phyloP scores from a whole-genome alignment of 2,888 invertebrate genomes.

The Deladenus siricidicola region DNA sequence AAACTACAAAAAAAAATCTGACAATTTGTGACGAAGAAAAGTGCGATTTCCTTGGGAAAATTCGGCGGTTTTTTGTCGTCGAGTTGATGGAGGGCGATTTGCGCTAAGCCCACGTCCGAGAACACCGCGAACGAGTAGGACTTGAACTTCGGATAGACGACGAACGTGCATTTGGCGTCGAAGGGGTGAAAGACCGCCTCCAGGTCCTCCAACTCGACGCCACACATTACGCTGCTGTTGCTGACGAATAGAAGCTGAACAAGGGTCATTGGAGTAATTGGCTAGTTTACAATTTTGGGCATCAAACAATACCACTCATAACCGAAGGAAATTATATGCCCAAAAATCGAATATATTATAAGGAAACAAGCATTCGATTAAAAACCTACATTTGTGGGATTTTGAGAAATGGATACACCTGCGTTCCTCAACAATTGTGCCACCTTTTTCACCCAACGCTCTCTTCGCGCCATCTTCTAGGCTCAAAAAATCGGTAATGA shows the following conservation, averaged over 20 bases:
- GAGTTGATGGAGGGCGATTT: background rate
- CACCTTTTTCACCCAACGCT: conserved; percentile 3
- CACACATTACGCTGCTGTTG: conserved; percentile 41
- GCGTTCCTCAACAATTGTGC: background rate
- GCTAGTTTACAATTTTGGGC: background rate
- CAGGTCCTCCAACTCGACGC: conserved; percentile 37
- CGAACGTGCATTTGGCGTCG: conserved; percentile 25
- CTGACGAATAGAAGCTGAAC: conserved; percentile 37
- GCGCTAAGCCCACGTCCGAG: conserved; percentile 8
- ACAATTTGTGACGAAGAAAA: conserved; percentile 16
- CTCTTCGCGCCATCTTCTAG: no score
- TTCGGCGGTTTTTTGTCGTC: conserved; percentile 12
- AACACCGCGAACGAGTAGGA: conserved; percentile 16
- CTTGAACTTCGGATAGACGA: conserved; percentile 34
- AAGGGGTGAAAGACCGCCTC: conserved; percentile 31
- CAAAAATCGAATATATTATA: background rate
- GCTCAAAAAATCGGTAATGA: no score
- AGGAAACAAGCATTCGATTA: background rate
- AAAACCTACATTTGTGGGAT: conserved; percentile 12
- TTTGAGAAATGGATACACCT: background rate
- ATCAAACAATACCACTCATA: no score
- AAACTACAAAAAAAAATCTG: background rate
- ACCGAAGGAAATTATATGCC: no score
- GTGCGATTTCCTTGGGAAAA: conserved; percentile 1
- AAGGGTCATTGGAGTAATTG: background rate